These are phyloP conservation scores for Sitta europaea DNA, from an alignment of 2,113 vertebrate genomes.

Conservation along the genomic window DNA sequence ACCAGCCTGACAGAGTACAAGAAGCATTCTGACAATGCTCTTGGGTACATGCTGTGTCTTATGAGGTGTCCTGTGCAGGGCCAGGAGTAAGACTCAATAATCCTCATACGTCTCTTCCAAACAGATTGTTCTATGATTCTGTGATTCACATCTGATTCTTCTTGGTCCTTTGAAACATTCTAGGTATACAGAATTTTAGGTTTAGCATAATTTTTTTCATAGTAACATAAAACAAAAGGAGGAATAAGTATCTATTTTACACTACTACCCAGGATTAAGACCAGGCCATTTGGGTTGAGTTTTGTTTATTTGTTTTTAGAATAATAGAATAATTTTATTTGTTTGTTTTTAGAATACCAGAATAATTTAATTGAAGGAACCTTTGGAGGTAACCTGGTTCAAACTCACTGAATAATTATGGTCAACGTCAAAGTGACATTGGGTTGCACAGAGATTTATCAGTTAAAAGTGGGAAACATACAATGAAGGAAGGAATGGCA, in stretches of 20 bases:
- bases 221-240: background rate
- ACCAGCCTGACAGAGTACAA: background rate
- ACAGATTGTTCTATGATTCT: background rate
- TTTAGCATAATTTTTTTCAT: background rate
- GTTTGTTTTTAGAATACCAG: background rate
- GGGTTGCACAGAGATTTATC: background rate
- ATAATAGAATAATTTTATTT: background rate
- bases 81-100: fast-evolving
- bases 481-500: background rate
- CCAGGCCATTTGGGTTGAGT: background rate
- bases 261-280: background rate
- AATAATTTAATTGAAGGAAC: background rate
- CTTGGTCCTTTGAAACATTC: background rate
- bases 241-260: background rate
- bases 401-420: background rate
- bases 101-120: background rate
- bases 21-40: background rate
- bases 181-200: background rate
- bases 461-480: background rate
- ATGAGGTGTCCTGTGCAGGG: background rate
- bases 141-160: background rate
- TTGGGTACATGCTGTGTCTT: fast-evolving
- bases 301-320: background rate
- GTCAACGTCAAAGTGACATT: background rate
- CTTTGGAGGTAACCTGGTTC: background rate